Evolutionary conservation across 2,797 vertebrate species (phyloP), one percentile per base, ranked within the genome.

Genomic region (Tiaroga cobitis): DNA sequence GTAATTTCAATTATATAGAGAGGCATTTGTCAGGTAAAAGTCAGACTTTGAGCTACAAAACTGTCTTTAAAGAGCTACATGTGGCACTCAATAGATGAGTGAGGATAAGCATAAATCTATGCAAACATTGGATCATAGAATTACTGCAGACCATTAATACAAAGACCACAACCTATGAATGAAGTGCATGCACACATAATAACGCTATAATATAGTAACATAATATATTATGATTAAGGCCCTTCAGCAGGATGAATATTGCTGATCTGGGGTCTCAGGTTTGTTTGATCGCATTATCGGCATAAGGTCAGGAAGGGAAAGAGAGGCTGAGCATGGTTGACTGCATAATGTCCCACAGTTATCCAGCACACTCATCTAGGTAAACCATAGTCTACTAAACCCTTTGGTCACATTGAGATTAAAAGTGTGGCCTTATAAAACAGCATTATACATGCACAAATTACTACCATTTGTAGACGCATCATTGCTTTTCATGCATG

Each of bases 321-420:
- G 49, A 61, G 26, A 69, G 46, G 49, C 67, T 81, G 80, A 69
- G 65, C 65, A 70, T 69, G 63, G 61, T 80, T 68, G 80, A 70
- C 26, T 63, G 39, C 69, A 32, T 74, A 24, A 75, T n/a, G 69
- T 83, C 81, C 39, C 56, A 54, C 81, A 76, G 37, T 75, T 83
- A 59, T 76, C 73, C 73, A 63, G 81, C 43, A 46, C 54, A 83
- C 69, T 46, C 43, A 59, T 82, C 41, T 49, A 51, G n/a, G 39
- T 24, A 68, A 70, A 37, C 24, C 79, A 11, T 69, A 81, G 32
- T 26, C 10, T 67, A 21, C 10, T 67, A 41, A 46, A 3, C 43
- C 24, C 19, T 80, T 51, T 32, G 7, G 32, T 56, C 19, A 80
- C 39, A 24, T 46, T 80, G 26, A 80, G 41, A 49, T 65, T 39